Base-by-base conservation (phyloP, 2,797 vertebrate species). In the Propithecus deckenii region DNA sequence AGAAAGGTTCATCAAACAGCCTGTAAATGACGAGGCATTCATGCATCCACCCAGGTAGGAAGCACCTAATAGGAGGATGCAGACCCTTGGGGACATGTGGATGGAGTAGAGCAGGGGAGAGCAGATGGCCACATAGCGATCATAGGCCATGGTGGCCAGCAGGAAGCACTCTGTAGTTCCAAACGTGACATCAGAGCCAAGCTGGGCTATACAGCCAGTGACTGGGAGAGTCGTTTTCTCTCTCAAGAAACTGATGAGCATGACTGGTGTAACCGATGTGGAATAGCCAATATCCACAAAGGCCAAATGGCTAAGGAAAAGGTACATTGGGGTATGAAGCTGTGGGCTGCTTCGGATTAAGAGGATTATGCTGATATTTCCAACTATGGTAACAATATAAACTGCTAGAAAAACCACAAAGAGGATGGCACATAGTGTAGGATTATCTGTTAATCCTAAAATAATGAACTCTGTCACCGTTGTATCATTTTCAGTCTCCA, bases 151-250 rank as follows among this genome's bases (percentile, higher is more conserved):
- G 71, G 94, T 69, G 4, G 98, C 97, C 88, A 98, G 57, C 18
- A 98, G 87, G 86, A 98, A 97, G 92, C 98, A 98, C 43, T 98
- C 98, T n/a, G 97, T 97, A 23, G 96, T 97, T 61, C 96, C 97
- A 88, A 97, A 98, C 61, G 96, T 76, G 32, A 97, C 96, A 74
- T 98, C 97, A 78, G 97, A 98, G 75, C 63, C 98, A 74, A 98
- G 96, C 48, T 98, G 98, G 17, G 65, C 86, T 78, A 96, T n/a
- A 59, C 96, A 97, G 6, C 96, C 95, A 9, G 30, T 38, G 55
- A 96, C 48, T 11, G 95, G 90, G 41, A 98, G 95, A 35, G 92
- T 83, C 2, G 92, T 97, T 41, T 61, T 97, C 35, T 96, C 83
- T 80, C 38, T 95, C n/a, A 97, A 71, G 74, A 98, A 96, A 72